These are phyloP conservation scores for Subanguina moxae DNA, from an alignment of 1,140 invertebrate genomes.

Conservation along the genomic window DNA sequence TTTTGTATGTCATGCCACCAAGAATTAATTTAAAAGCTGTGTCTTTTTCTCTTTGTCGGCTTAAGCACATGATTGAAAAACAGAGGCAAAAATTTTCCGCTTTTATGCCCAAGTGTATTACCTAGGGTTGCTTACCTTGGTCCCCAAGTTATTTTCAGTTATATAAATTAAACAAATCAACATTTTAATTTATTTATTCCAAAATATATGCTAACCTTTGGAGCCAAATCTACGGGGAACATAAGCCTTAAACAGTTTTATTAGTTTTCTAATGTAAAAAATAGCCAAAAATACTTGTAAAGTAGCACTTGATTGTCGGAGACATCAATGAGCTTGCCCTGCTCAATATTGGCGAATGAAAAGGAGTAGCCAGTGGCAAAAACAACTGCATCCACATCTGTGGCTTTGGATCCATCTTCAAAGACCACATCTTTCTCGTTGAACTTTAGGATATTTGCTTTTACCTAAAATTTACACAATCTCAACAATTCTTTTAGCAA, in stretches of 20 bases:
- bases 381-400: constrained; percentile 57
- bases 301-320: constrained; percentile 61
- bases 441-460: constrained; percentile 58
- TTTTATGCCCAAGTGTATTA: too few species aligned
- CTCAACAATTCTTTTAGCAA: too few species aligned
- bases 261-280: too few species aligned
- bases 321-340: constrained; percentile 39
- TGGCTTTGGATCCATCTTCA: constrained; percentile 53
- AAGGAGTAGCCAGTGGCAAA: constrained; percentile 44
- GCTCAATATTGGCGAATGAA: constrained; percentile 30
- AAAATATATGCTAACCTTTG: constrained; percentile 54
- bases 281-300: constrained; percentile 54
- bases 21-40: too few species aligned
- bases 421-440: constrained; percentile 60
- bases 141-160: constrained; percentile 51
- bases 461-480: constrained; percentile 47
- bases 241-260: too few species aligned
- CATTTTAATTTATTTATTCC: too few species aligned
- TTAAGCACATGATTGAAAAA: too few species aligned
- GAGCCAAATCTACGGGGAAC: constrained; percentile 44
- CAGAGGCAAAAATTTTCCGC: too few species aligned
- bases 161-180: constrained; percentile 53
- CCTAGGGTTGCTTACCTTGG: too few species aligned
- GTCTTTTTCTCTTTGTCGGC: too few species aligned
- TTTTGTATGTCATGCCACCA: too few species aligned